phyloP scores from a whole-genome alignment of 2,797 vertebrate species.

The Spinus pinus region DNA sequence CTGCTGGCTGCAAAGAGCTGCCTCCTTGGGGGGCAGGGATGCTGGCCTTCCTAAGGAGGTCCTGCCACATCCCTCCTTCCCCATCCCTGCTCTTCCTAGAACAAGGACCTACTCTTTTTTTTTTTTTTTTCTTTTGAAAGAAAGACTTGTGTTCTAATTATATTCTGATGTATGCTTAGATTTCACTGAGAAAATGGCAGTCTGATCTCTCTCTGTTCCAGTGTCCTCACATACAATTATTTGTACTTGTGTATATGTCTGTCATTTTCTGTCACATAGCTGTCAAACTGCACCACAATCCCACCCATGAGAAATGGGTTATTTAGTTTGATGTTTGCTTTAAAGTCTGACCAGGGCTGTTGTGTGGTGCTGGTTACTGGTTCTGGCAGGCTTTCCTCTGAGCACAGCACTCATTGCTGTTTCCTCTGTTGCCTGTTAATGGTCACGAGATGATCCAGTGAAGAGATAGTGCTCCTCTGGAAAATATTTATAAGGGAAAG shows the following conservation, averaged over 20 bases:
- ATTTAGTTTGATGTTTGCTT: neutral
- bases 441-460: neutral
- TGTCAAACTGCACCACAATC: neutral
- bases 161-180: neutral
- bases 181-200: neutral
- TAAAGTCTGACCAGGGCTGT: neutral
- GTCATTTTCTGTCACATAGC: neutral
- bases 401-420: neutral
- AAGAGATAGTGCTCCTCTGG: neutral
- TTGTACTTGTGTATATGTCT: neutral
- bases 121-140: neutral
- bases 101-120: neutral
- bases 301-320: neutral
- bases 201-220: neutral
- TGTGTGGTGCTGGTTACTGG: neutral
- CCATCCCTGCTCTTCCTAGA: neutral
- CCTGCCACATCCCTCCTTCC: neutral
- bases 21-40: neutral
- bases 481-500: slow-evolving; percentile 32
- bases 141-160: neutral
- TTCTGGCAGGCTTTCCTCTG: neutral
- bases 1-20: neutral
- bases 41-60: neutral
- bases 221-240: neutral
- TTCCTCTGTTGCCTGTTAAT: neutral